These are phyloP conservation scores for Apteryx mantelli DNA, from an alignment of 2,113 vertebrate species.

Conservation along the genomic window DNA sequence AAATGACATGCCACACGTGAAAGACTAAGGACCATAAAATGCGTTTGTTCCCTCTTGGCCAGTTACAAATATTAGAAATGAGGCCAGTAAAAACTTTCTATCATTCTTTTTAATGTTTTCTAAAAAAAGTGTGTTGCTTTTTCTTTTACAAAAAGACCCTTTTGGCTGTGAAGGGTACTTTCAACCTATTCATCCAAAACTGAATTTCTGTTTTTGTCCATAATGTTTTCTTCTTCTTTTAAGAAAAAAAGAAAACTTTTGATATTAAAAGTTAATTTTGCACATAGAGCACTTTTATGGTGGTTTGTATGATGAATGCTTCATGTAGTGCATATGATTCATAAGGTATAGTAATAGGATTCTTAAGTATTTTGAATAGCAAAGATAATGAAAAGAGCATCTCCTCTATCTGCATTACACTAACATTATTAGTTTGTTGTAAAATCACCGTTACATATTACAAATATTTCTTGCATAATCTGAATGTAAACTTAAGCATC, in stretches of 20 bases:
- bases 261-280: background rate
- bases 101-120: background rate
- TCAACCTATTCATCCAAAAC: background rate
- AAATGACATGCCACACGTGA: background rate
- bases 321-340: fast-evolving
- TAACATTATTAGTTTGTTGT: fast-evolving
- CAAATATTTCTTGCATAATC: too few species aligned
- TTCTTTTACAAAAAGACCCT: background rate
- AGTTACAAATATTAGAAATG: background rate
- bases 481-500: too few species aligned
- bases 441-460: too few species aligned
- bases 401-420: fast-evolving
- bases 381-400: background rate
- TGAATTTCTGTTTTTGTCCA: background rate
- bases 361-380: fast-evolving
- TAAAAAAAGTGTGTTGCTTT: background rate
- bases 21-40: background rate
- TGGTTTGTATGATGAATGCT: background rate
- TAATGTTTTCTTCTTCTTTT: too few species aligned
- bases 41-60: background rate
- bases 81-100: background rate
- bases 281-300: background rate
- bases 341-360: fast-evolving
- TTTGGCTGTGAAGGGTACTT: background rate
- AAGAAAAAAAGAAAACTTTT: background rate